These are phyloP conservation scores for Hydrocynus forskahlii DNA, from an alignment of 2,797 vertebrate species.

Conservation along the genomic window DNA sequence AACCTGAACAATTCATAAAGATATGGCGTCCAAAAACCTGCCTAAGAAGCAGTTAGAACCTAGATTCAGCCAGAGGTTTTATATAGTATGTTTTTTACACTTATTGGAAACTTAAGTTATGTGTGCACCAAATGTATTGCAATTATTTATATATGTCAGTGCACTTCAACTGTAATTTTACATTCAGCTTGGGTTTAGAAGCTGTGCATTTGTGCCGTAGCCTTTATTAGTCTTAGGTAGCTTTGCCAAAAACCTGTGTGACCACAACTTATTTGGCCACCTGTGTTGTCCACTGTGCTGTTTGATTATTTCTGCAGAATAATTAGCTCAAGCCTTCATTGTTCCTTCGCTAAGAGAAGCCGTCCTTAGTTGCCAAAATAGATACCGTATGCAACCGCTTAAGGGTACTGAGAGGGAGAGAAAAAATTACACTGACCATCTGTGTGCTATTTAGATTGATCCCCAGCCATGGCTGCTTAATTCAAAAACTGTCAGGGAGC, in stretches of 20 bases:
- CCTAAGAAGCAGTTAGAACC: not conserved
- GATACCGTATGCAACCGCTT: slow-evolving; percentile 66
- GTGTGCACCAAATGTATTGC: too few species aligned
- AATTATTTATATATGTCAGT: not conserved
- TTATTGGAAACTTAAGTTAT: not conserved
- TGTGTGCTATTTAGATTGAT: slow-evolving; percentile 82
- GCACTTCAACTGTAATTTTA: not conserved
- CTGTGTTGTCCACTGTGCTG: slow-evolving; percentile 23
- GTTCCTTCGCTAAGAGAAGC: slow-evolving; percentile 44
- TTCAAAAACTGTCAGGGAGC: slow-evolving; percentile 80
- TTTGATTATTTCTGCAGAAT: slow-evolving; percentile 19
- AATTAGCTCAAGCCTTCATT: slow-evolving; percentile 41
- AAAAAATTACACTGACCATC: slow-evolving; percentile 75
- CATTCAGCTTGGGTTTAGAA: too few species aligned
- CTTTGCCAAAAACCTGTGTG: slow-evolving; percentile 19
- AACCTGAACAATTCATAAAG: not conserved
- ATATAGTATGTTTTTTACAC: not conserved
- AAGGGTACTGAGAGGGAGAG: slow-evolving; percentile 66
- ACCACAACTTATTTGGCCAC: slow-evolving; percentile 22
- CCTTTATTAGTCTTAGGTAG: slow-evolving; percentile 5
- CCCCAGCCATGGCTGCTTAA: slow-evolving; percentile 78
- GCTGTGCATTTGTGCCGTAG: not conserved
- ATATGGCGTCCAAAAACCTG: not conserved
- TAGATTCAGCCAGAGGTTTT: not conserved
- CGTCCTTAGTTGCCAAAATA: slow-evolving; percentile 61